phyloP scores from a whole-genome alignment of 1,140 invertebrate species.

The Trinorchestia longiramus region DNA sequence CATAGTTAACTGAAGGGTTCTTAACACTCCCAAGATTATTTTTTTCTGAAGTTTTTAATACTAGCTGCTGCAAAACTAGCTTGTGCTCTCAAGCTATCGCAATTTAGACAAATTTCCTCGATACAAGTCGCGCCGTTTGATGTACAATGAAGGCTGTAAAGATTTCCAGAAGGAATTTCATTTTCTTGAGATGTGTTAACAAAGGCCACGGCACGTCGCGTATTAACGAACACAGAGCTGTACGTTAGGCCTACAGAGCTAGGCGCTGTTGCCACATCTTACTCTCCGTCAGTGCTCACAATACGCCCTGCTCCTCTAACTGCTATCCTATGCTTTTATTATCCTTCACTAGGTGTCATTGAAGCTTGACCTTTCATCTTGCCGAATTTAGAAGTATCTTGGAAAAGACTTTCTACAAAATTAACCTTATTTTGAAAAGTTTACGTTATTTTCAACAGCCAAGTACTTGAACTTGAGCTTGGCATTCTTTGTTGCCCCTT shows the following conservation, averaged over 20 bases:
- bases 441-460: not conserved
- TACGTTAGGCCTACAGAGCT: slow-evolving; percentile 13
- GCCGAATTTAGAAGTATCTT: not conserved
- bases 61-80: too few relatives aligned
- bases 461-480: not conserved
- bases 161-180: not conserved
- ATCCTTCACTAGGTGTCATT: not conserved
- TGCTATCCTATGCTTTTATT: not conserved
- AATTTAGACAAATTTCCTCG: too few relatives aligned
- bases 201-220: not conserved
- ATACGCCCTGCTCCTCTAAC: not conserved
- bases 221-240: not conserved
- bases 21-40: too few relatives aligned
- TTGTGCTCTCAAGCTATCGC: too few relatives aligned
- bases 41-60: too few relatives aligned
- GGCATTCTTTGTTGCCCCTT: not conserved
- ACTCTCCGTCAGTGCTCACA: not conserved
- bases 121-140: too few relatives aligned
- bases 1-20: too few relatives aligned
- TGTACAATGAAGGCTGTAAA: not conserved
- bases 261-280: slow-evolving; percentile 44
- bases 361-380: not conserved
- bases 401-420: not conserved
- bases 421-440: not conserved
- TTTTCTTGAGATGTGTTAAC: not conserved